A percentile compares a stretch with the other conserved stretches of the same genome.
Conservation (phyloP, 2,113 vertebrate genomes). For the Microcebus ravelobensis region DNA sequence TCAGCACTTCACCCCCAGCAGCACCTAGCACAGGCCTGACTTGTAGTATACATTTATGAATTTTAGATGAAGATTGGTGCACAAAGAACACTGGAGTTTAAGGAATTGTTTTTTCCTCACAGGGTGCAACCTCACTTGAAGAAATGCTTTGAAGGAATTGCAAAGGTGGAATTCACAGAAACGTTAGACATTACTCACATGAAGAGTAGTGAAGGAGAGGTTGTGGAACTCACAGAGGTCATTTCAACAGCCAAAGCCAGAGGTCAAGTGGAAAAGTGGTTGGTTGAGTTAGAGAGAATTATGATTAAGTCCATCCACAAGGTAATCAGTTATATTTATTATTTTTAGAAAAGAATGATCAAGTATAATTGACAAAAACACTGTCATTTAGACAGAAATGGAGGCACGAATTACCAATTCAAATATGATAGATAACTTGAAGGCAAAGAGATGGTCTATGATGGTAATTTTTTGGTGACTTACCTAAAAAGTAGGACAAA, state of each 20-base stretch:
- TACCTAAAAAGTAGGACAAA: neutral
- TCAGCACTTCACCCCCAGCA: neutral
- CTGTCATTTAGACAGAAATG: neutral
- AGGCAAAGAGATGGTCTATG: neutral
- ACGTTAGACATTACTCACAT: constrained; percentile 93
- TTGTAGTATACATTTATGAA: neutral
- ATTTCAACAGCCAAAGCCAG: constrained; percentile 93
- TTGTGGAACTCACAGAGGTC: constrained; percentile 87
- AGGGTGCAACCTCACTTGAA: constrained; percentile 95
- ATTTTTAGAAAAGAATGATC: neutral
- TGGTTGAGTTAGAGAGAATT: constrained; percentile 89
- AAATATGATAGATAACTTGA: neutral
- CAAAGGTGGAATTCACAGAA: constrained; percentile 91
- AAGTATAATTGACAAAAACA: neutral
- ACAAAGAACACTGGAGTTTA: neutral
- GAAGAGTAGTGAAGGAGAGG: constrained; percentile 93
- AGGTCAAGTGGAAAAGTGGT: constrained; percentile 95
- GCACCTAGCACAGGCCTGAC: neutral
- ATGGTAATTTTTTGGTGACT: neutral
- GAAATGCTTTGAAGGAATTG: constrained; percentile 96
- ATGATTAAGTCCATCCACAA: constrained; percentile 92
- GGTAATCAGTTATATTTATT: constrained; percentile 79
- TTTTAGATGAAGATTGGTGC: neutral
- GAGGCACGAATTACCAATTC: neutral
- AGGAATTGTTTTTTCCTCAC: neutral